phyloP scores from a whole-genome alignment of 2,888 invertebrate genomes.

The Euspilapteryx auroguttella region DNA sequence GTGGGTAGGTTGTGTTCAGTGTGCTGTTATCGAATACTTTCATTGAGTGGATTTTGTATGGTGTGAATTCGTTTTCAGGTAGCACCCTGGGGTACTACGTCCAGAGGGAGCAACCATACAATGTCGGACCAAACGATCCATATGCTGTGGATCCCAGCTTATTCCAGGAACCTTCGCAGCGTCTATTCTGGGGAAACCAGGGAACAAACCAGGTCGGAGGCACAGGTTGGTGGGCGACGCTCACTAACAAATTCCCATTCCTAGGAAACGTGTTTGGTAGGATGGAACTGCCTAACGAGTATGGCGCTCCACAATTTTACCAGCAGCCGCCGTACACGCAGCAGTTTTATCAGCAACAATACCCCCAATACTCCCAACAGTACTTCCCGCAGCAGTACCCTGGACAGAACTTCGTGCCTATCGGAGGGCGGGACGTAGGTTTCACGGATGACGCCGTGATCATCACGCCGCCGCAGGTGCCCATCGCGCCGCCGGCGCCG shows the following conservation, averaged over 20 bases:
- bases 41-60: too few relatives aligned
- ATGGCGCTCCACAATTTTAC: slow-evolving; percentile 13
- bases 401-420: slow-evolving; percentile 12
- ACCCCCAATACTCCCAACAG: slow-evolving; percentile 6
- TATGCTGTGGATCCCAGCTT: slow-evolving; percentile 23
- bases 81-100: slow-evolving; percentile 32
- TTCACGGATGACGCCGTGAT: slow-evolving; percentile 49
- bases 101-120: slow-evolving; percentile 34
- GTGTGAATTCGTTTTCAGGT: slow-evolving; percentile 19
- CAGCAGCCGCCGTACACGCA: slow-evolving; percentile 13
- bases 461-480: slow-evolving; percentile 42
- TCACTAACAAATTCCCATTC: slow-evolving; percentile 49
- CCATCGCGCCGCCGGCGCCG: slow-evolving; percentile 13
- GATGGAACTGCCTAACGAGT: slow-evolving; percentile 24
- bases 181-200: slow-evolving; percentile 25
- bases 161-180: slow-evolving; percentile 32
- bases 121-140: slow-evolving; percentile 30
- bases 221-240: slow-evolving; percentile 35
- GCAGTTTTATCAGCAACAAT: slow-evolving; percentile 5
- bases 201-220: slow-evolving; percentile 47
- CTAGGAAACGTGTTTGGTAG: slow-evolving; percentile 43
- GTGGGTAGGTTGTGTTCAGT: slow-evolving; percentile 42
- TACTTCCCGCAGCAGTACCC: slow-evolving; percentile 11
- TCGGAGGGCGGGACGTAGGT: slow-evolving; percentile 31
- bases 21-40: too few relatives aligned